Conservation (phyloP, 2,888 invertebrate genomes). For the Cephus nigrinus region DNA sequence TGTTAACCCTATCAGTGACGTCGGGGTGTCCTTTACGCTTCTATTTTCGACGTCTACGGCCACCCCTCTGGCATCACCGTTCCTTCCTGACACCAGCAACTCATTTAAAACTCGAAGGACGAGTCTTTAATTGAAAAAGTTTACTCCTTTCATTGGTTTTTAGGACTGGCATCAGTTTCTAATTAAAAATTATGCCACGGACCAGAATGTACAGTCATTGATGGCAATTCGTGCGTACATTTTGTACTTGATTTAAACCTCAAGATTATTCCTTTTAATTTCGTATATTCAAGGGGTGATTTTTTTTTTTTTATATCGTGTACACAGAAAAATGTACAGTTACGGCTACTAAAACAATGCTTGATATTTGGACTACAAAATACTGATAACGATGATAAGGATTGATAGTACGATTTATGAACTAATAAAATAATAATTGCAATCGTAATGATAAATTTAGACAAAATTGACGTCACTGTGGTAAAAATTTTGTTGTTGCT, state of each 20-base stretch:
- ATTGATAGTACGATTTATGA: neutral
- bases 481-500: neutral
- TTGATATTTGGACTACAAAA: neutral
- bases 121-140: conserved; percentile 58
- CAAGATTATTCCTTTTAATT: neutral
- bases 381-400: neutral
- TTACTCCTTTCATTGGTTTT: conserved; percentile 44
- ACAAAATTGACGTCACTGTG: neutral
- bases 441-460: neutral
- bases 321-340: neutral
- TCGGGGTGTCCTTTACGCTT: neutral
- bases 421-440: neutral
- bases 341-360: neutral
- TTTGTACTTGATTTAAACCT: neutral
- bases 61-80: neutral
- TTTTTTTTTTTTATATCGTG: neutral
- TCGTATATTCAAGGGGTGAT: neutral
- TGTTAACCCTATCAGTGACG: conserved; percentile 12
- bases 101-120: conserved; percentile 50
- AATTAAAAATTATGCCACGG: conserved; percentile 46
- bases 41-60: neutral
- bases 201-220: conserved; percentile 13
- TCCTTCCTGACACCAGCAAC: conserved; percentile 30
- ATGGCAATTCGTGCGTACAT: neutral
- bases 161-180: conserved; percentile 27